A percentile compares a stretch with the other conserved stretches of the same genome.
Evolutionary conservation across 2,113 vertebrate genomes (phyloP).

Genomic region (Saguinus midas): DNA sequence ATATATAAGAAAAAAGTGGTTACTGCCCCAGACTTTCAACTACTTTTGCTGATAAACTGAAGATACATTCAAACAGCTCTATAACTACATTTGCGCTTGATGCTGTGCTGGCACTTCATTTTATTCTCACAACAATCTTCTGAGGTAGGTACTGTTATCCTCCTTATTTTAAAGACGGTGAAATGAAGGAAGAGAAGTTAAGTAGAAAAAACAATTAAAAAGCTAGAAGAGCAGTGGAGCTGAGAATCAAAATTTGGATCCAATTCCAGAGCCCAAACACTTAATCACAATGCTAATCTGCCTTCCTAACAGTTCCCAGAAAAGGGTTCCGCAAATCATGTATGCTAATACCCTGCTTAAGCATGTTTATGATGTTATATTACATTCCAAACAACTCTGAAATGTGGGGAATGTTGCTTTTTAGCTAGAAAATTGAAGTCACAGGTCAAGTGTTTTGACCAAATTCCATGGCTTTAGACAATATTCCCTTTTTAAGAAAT

Average conservation of each 20-base stretch:
- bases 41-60: neutral
- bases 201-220: neutral
- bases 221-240: neutral
- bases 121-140: neutral
- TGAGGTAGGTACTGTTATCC: neutral
- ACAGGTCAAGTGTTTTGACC: neutral
- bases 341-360: neutral
- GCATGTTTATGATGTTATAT: neutral
- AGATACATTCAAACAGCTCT: neutral
- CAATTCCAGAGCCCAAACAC: neutral
- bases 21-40: neutral
- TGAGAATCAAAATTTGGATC: neutral
- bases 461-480: neutral
- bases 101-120: neutral
- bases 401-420: neutral
- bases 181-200: neutral
- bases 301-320: neutral
- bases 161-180: constrained; percentile 2
- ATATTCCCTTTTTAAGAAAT: constrained; percentile 11
- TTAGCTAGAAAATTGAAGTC: constrained; percentile 44
- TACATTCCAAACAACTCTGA: neutral
- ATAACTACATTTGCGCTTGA: neutral
- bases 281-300: neutral
- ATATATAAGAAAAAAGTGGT: neutral
- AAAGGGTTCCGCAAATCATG: neutral